These are phyloP conservation scores for Ditylenchus dipsaci DNA, from an alignment of 1,140 invertebrate genomes.

Conservation along the genomic window DNA sequence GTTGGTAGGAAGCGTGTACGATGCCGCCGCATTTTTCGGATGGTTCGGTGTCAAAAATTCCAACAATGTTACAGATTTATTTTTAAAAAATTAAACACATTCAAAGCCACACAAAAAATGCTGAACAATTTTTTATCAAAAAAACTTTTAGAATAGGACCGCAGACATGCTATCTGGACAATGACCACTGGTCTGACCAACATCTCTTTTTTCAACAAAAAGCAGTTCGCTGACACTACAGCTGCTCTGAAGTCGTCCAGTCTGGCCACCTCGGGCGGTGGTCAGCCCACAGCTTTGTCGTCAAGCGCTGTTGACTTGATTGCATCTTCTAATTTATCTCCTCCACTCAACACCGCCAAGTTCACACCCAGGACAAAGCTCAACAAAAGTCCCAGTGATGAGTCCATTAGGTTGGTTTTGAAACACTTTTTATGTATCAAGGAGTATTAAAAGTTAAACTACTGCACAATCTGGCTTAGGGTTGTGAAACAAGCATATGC, in stretches of 20 bases:
- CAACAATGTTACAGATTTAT: too few species aligned
- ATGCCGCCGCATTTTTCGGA: too few species aligned
- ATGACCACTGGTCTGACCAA: neutral
- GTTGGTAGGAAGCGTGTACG: too few species aligned
- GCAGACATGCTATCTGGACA: too few species aligned
- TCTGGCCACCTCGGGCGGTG: neutral
- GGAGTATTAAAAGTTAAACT: too few species aligned
- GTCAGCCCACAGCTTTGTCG: neutral
- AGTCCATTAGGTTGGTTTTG: neutral
- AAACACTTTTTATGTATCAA: neutral
- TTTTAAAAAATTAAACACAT: too few species aligned
- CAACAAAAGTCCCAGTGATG: neutral
- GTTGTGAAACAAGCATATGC: too few species aligned
- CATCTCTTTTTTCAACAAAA: slow-evolving; percentile 1
- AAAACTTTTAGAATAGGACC: too few species aligned
- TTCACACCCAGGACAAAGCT: neutral
- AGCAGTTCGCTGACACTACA: neutral
- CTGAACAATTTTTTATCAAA: too few species aligned
- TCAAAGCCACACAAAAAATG: too few species aligned
- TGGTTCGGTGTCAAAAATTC: too few species aligned
- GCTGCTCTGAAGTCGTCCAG: neutral
- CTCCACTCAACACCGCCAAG: neutral
- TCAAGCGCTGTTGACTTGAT: neutral
- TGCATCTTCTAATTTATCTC: neutral
- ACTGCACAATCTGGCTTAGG: too few species aligned